phyloP scores from a whole-genome alignment of 2,797 vertebrate genomes.

The Enteromius mattozi region DNA sequence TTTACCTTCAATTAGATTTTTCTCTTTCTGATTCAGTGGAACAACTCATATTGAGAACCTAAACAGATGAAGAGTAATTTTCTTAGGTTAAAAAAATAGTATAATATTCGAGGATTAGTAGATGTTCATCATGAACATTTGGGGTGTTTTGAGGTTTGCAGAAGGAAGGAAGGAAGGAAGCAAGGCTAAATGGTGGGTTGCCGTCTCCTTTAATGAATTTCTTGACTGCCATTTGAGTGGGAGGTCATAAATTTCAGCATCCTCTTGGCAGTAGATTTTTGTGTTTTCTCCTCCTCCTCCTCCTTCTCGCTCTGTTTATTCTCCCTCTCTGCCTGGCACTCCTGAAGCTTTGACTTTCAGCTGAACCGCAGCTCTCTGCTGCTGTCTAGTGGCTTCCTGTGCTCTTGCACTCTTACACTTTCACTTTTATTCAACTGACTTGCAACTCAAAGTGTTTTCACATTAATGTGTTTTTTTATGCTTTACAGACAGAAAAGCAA shows the following conservation, averaged over 20 bases:
- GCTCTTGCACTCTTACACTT: constrained; percentile 12
- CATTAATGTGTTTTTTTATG: background rate
- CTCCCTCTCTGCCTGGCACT: constrained; percentile 12
- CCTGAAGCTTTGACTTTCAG: background rate
- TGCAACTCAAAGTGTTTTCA: background rate
- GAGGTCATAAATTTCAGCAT: constrained; percentile 31
- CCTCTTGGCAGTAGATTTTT: constrained; percentile 14
- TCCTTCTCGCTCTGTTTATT: constrained; percentile 7
- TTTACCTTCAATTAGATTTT: background rate
- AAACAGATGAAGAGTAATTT: background rate
- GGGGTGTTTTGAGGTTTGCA: background rate
- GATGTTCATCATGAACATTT: background rate
- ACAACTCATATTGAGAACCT: background rate
- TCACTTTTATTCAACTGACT: background rate
- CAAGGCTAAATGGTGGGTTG: background rate
- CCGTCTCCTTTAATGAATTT: background rate
- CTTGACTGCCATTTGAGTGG: constrained; percentile 13
- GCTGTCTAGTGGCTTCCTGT: constrained; percentile 45
- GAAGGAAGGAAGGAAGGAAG: background rate
- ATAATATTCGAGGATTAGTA: background rate
- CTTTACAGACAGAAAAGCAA: constrained; percentile 85
- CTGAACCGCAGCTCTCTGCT: constrained; percentile 45
- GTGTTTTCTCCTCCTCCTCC: constrained; percentile 3
- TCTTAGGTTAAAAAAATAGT: background rate
- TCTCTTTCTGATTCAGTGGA: background rate